A percentile compares a stretch with the other conserved stretches of the same genome.
Evolutionary conservation across 2,113 vertebrate genomes (phyloP).

Genomic region (Laterallus jamaicensis): DNA sequence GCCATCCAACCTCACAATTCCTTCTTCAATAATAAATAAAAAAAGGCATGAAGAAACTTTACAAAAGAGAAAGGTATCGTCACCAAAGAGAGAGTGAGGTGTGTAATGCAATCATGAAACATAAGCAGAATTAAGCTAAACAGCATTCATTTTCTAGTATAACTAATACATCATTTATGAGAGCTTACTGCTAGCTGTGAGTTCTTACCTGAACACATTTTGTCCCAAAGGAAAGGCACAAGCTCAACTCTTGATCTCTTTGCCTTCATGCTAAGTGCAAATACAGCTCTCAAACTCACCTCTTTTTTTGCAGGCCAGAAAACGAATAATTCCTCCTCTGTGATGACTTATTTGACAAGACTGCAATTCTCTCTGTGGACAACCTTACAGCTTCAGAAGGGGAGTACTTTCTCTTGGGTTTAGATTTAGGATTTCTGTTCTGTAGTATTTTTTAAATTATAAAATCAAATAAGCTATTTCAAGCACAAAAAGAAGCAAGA

Average conservation of each 20-base stretch:
- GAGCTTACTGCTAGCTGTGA: background rate
- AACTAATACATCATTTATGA: conserved; percentile 21
- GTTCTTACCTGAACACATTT: background rate
- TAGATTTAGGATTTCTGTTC: background rate
- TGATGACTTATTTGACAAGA: background rate
- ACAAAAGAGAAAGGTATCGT: background rate
- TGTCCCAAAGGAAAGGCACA: background rate
- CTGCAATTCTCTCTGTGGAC: background rate
- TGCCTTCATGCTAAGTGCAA: background rate
- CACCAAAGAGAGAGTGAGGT: background rate
- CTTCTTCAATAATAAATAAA: background rate
- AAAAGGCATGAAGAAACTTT: background rate
- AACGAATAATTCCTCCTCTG: background rate
- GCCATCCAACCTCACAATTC: background rate
- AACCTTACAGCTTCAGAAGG: background rate
- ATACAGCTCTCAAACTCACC: background rate
- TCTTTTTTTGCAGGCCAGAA: background rate
- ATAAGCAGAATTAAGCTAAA: background rate
- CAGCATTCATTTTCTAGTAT: background rate
- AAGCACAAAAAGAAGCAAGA: background rate
- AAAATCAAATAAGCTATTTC: background rate
- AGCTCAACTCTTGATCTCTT: background rate
- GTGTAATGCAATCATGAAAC: background rate
- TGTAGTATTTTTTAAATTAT: background rate
- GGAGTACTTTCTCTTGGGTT: background rate